Evolutionary conservation across 1,140 invertebrate species (phyloP).

Genomic region (Geopemphigus sp.): DNA sequence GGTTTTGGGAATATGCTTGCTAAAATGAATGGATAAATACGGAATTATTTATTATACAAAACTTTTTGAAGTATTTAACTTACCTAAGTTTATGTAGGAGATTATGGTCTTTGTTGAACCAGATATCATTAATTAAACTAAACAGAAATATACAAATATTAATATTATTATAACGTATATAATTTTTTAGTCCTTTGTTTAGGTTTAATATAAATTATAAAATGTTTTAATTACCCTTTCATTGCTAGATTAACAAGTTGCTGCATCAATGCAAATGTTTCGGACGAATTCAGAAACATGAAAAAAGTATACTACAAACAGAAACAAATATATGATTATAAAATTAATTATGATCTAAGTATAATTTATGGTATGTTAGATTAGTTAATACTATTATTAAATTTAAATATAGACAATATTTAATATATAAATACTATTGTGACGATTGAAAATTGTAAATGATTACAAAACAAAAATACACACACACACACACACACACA

Average conservation of each 20-base stretch:
- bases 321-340: constrained; percentile 46
- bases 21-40: constrained; percentile 54
- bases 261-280: constrained; percentile 89
- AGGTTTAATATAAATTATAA: neutral
- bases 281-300: constrained; percentile 81
- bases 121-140: constrained; percentile 78
- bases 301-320: constrained; percentile 78
- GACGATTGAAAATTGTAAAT: no score
- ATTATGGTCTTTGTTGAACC: constrained; percentile 80
- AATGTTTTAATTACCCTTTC: constrained; percentile 70
- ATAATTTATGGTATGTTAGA: no score
- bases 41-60: neutral
- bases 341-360: neutral
- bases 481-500: no score
- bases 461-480: no score
- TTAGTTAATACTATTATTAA: no score
- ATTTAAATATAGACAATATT: no score
- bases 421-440: no score
- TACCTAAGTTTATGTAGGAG: constrained; percentile 77
- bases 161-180: neutral
- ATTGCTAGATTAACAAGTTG: constrained; percentile 96
- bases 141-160: neutral
- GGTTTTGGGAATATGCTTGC: constrained; percentile 82
- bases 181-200: no score
- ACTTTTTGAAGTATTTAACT: neutral